Base-by-base conservation (phyloP, 2,113 vertebrate genomes). In the Nycticorax nycticorax region DNA sequence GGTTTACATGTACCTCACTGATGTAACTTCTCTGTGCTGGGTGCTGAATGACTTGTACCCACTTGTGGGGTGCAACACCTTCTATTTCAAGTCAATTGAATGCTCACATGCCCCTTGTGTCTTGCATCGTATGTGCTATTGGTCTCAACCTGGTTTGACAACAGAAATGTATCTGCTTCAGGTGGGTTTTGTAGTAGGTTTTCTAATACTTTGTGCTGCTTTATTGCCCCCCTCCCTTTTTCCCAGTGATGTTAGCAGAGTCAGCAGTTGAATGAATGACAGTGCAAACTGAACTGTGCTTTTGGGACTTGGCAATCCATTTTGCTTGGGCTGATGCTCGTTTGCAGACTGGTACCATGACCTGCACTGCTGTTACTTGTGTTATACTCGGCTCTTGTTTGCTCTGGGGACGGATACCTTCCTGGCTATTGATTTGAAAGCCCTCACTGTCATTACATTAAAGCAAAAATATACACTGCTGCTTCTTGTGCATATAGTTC, bases 81-180 rank as follows among this genome's bases (percentile, higher is more conserved):
- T 47, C 39, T 71, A 1, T 33, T 60, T 55, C 20, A 35, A 88
- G 32, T 24, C 39, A 28, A 7, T 1, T 13, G 16, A 37, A 30
- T 3, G 28, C 43, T 43, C 1, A 1, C 6, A 0, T n/a, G 35
- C 10, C n/a, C n/a, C 33, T 12, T 10, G 16, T 45, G 52, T 24
- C 45, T 62, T 60, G 7, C 8, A 1, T 6, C 33, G 80, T 21
- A 37, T 66, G 67, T 9, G 5, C 37, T 47, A 6, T 63, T 66
- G 45, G 22, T 71, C n/a, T 60, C 50, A 80, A 4, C 24, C 32
- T 39, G 23, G 24, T 45, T 66, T 43, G 37, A 21, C 39, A 26
- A 22, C 20, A 50, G 78, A 53, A 59, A 21, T 15, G 14, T 20
- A 13, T 20, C 39, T 39, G 12, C n/a, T 75, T 75, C 16, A 8